Percentiles rank a stretch among this genome's conserved stretches.
Evolutionary conservation across 2,113 vertebrate genomes (phyloP).

Genomic region (Mugil cephalus): DNA sequence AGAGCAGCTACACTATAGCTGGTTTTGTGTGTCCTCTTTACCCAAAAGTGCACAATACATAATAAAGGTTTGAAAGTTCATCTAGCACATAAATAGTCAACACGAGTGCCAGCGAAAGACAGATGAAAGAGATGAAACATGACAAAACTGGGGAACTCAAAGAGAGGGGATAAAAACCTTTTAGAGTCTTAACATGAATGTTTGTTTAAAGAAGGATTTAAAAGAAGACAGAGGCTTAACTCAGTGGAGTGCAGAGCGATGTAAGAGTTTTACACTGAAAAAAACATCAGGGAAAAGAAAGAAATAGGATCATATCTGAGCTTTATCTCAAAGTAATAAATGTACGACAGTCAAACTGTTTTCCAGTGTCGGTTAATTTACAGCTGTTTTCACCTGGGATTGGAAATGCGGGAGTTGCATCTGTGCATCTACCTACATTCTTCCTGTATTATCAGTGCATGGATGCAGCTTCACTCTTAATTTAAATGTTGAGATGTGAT

Average conservation of each 20-base stretch:
- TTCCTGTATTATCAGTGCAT: conserved; percentile 23
- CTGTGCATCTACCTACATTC: background rate
- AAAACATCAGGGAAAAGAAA: background rate
- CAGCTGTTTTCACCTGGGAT: background rate
- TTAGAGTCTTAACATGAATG: conserved; percentile 10
- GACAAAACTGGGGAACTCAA: background rate
- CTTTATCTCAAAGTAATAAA: background rate
- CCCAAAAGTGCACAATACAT: background rate
- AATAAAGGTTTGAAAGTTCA: conserved; percentile 1
- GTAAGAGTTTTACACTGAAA: background rate
- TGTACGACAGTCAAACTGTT: background rate
- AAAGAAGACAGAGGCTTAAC: conserved; percentile 6
- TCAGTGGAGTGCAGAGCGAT: background rate
- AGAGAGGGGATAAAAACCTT: background rate
- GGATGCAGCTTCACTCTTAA: conserved; percentile 15
- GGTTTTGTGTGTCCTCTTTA: background rate
- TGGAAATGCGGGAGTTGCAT: background rate
- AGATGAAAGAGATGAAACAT: conserved; percentile 4
- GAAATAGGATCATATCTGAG: conserved; percentile 1
- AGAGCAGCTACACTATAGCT: background rate
- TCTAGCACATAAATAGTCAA: background rate
- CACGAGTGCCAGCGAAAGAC: background rate
- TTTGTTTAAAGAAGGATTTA: conserved; percentile 41
- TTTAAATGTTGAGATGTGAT: background rate
- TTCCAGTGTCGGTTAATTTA: too few relatives aligned